phyloP scores from a whole-genome alignment of 2,113 vertebrate species.

The Taxidea taxus region DNA sequence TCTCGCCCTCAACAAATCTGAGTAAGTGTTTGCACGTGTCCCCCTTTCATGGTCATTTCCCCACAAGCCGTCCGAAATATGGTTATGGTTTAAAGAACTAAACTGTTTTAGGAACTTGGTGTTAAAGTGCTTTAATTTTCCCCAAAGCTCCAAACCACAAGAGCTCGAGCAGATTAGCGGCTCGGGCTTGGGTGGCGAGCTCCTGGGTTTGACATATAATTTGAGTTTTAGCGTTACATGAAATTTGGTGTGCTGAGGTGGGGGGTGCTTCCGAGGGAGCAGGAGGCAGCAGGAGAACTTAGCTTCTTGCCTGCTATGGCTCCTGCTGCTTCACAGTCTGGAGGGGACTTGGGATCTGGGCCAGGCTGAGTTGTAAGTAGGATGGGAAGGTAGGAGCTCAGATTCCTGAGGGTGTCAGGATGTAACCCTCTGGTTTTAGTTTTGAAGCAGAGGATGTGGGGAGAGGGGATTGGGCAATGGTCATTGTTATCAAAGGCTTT shows the following conservation, averaged over 20 bases:
- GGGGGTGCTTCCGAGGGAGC: constrained; percentile 34
- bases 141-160: constrained; percentile 71
- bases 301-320: neutral
- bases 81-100: constrained; percentile 71
- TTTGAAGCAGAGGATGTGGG: neutral
- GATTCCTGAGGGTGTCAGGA: neutral
- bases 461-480: neutral
- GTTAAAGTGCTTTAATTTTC: constrained; percentile 75
- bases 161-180: constrained; percentile 59
- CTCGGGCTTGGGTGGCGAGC: constrained; percentile 39
- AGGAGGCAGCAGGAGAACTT: neutral
- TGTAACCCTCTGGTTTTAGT: neutral
- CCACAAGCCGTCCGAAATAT: constrained; percentile 40
- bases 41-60: constrained; percentile 40
- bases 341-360: constrained; percentile 9
- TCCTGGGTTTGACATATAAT: constrained; percentile 64
- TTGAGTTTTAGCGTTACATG: constrained; percentile 63
- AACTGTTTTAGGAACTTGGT: constrained; percentile 60
- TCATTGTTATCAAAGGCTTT: neutral
- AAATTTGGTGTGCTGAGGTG: constrained; percentile 51
- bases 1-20: constrained; percentile 96
- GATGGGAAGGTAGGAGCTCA: neutral
- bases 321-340: neutral
- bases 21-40: constrained; percentile 86
- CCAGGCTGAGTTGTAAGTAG: neutral